Evolutionary conservation across 2,113 vertebrate genomes (phyloP).

Genomic region (Astur gentilis): DNA sequence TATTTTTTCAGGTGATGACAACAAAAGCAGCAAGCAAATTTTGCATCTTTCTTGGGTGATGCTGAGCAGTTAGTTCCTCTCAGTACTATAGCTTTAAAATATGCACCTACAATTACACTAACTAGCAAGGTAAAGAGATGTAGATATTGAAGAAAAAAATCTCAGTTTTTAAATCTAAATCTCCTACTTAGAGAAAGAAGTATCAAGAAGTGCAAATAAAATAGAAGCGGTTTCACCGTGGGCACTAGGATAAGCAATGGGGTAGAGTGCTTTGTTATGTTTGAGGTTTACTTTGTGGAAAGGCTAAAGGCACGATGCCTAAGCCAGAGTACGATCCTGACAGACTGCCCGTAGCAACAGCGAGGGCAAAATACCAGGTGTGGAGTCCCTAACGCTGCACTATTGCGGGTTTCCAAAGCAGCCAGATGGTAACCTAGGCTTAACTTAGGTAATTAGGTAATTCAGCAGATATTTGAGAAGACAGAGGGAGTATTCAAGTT

Average conservation of each 20-base stretch:
- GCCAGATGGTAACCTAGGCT: neutral
- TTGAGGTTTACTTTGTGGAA: neutral
- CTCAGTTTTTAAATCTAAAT: neutral
- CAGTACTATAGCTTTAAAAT: neutral
- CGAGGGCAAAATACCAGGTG: neutral
- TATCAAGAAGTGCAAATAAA: neutral
- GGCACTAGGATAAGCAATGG: neutral
- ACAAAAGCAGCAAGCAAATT: neutral
- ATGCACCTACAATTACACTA: neutral
- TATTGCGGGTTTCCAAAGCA: neutral
- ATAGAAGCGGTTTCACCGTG: neutral
- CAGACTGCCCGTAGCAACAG: neutral
- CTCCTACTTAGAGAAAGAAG: neutral
- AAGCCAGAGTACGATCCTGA: too few relatives aligned
- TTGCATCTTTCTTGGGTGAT: neutral
- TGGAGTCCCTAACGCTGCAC: neutral
- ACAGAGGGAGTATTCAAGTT: neutral
- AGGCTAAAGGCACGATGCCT: neutral
- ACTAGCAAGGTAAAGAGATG: neutral
- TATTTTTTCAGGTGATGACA: neutral
- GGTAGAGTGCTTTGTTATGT: neutral
- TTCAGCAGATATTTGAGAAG: neutral
- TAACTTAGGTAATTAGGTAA: neutral
- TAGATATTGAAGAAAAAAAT: neutral
- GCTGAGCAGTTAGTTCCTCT: neutral